Base-by-base conservation (phyloP, 2,113 vertebrate species). In the Origma solitaria region DNA sequence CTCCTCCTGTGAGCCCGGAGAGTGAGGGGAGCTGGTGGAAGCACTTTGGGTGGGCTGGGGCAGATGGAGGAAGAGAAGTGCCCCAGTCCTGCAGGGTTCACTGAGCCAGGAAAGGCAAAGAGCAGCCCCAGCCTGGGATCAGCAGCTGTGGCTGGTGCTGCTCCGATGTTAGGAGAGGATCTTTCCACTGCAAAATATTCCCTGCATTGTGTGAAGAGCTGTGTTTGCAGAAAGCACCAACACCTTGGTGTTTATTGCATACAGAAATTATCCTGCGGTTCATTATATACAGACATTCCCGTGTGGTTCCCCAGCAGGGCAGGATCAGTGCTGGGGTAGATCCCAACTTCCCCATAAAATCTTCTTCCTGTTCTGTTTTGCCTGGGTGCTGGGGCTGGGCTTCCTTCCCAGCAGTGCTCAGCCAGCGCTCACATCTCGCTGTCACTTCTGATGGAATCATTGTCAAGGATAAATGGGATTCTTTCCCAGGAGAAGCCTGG, bases 341-440 rank as follows among this genome's bases (percentile, higher is more conserved):
- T 47, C 80, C 58, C 1, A 0, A 3, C 24, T 8, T 47, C 3
- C 57, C 60, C 45, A 30, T 1, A 2, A 37, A 25, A 51, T 10
- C 44, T 9, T 28, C 12, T 30, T 28, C 21, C 12, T 28, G 6
- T 8, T 14, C 2, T 0, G 0, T n/a, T 54, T 24, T 2, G 1
- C 42, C 50, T 40, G 42, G 38, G 2, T 37, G 25, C 68, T 37
- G 30, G 57, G 15, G 18, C 35, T 62, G 79, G 42, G 3, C 4
- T 13, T 33, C 31, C 40, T 16, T 7, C 62, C 64, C 18, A 25
- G 61, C 93, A 50, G 62, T 3, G 19, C 80, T 31, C 70, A 72
- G 56, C 23, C 68, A 22, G 75, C 1, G 0, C 71, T 35, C 9
- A 7, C 64, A 22, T 21, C 60, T 76, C 2, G 0, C 60, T 38